Conservation (phyloP, 2,113 vertebrate species). For the Cyanoderma ruficeps region DNA sequence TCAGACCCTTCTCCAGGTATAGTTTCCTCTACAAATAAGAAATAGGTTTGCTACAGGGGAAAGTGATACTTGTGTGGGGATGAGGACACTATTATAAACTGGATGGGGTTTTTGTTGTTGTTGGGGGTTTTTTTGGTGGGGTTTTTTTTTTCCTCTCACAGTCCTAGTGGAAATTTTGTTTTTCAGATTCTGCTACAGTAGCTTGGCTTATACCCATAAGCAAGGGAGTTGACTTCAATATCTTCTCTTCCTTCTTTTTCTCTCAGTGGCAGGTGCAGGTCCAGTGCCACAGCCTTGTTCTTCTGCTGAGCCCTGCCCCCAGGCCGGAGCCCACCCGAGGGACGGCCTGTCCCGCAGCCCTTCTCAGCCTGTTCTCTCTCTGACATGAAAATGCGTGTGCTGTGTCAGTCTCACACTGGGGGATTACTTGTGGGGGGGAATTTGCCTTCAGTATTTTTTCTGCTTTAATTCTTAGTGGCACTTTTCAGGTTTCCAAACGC, state of each 20-base stretch:
- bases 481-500: not conserved
- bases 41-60: not conserved
- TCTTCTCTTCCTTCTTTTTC: not conserved
- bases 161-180: not conserved
- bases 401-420: not conserved
- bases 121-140: no score
- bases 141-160: not conserved
- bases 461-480: not conserved
- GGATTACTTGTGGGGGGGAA: fast-evolving
- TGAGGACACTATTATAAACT: not conserved
- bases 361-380: not conserved
- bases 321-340: not conserved
- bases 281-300: fast-evolving
- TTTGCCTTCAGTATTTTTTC: not conserved
- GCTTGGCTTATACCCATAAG: not conserved
- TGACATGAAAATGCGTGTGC: fast-evolving
- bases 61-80: not conserved
- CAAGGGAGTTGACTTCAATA: not conserved
- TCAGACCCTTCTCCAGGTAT: not conserved
- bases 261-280: fast-evolving
- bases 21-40: not conserved
- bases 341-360: not conserved
- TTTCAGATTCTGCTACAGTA: not conserved
- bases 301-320: not conserved
- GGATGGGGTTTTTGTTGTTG: not conserved